Percentiles rank a stretch among this genome's conserved stretches.
These are phyloP conservation scores for Cheilosia grossa DNA, from an alignment of 2,888 invertebrate genomes.

Conservation along the genomic window DNA sequence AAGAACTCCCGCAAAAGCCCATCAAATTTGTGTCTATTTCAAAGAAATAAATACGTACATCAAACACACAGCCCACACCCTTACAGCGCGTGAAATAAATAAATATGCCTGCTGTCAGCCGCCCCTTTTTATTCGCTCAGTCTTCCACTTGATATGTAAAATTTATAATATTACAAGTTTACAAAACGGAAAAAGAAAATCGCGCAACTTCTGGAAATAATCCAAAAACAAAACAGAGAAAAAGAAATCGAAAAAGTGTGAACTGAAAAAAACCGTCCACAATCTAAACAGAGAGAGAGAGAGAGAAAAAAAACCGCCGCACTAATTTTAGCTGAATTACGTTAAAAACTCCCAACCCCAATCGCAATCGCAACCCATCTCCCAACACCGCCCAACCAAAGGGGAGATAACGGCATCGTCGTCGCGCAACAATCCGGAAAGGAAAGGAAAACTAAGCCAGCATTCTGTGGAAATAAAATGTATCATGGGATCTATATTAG, in stretches of 20 bases:
- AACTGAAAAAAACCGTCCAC: constrained; percentile 19
- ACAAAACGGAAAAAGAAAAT: constrained; percentile 36
- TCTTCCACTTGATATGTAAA: constrained; percentile 43
- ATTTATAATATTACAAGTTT: constrained; percentile 38
- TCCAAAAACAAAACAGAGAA: constrained; percentile 34
- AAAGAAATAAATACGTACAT: neutral
- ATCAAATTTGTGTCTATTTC: constrained; percentile 29
- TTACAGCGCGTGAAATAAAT: constrained; percentile 13
- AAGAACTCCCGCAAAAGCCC: constrained; percentile 15
- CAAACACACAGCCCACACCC: constrained; percentile 33
- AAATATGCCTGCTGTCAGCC: constrained; percentile 43
- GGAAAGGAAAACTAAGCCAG: neutral
- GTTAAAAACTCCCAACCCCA: constrained; percentile 20
- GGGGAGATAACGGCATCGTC: neutral
- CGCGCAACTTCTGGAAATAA: constrained; percentile 65
- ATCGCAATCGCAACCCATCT: neutral
- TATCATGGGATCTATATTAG: constrained; percentile 21
- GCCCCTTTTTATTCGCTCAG: neutral
- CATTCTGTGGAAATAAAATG: constrained; percentile 4
- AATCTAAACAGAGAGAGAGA: constrained; percentile 8
- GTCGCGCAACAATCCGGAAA: constrained; percentile 7
- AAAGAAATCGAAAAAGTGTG: constrained; percentile 1
- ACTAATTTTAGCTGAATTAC: constrained; percentile 34
- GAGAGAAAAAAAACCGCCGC: neutral
- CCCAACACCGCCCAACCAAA: neutral